Percentiles rank a stretch among this genome's conserved stretches.
Conservation (phyloP, 1,140 invertebrate genomes). For the Streblospio benedicti region DNA sequence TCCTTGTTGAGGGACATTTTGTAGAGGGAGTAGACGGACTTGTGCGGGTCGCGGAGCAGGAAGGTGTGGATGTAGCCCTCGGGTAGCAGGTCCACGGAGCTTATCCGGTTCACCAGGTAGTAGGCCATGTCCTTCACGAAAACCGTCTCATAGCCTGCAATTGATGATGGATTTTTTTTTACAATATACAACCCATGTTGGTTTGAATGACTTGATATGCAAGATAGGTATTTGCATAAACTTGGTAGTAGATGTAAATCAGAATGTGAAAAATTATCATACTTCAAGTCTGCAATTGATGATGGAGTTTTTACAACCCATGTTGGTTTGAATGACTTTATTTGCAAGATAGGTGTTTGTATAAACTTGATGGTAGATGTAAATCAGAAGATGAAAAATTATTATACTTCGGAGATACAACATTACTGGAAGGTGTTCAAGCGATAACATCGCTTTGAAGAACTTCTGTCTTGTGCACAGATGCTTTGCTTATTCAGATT, state of each 20-base stretch:
- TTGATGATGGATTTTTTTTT: background rate
- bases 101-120: constrained; percentile 16
- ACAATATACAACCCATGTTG: background rate
- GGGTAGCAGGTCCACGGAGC: constrained; percentile 9
- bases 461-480: too few species aligned
- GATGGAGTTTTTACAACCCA: background rate
- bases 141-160: constrained; percentile 15
- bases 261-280: too few species aligned
- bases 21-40: constrained; percentile 22
- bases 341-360: background rate
- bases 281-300: constrained; percentile 9
- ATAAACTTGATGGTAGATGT: background rate
- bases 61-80: constrained; percentile 19
- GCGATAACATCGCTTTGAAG: too few species aligned
- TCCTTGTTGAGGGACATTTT: constrained; percentile 21
- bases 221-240: background rate
- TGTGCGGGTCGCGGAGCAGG: constrained; percentile 18
- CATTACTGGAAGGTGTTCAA: too few species aligned
- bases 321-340: background rate
- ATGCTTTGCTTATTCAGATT: too few species aligned
- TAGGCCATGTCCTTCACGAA: constrained; percentile 25
- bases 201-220: background rate
- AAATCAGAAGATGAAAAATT: too few species aligned
- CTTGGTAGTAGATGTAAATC: too few species aligned
- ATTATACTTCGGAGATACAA: too few species aligned